Base-by-base conservation (phyloP, 2,888 invertebrate species). In the Meta bourneti region DNA sequence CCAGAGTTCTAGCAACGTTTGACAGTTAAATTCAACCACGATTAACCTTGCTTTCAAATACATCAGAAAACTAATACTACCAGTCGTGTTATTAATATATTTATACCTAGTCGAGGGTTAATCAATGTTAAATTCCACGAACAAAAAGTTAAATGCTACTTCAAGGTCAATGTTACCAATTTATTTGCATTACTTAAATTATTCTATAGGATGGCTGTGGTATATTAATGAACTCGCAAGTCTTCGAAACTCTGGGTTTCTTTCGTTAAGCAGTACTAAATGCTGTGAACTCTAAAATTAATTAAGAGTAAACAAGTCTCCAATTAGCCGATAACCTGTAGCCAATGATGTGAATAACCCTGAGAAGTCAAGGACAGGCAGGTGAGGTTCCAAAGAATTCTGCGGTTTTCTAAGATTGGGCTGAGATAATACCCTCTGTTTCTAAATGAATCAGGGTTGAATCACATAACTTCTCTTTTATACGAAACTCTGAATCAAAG, bases 341-440 rank as follows among this genome's bases (percentile, higher is more conserved):
- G 79, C 34, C 79, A 61, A 34, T 54, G 79, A 54, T 79, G 79
- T 79, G 79, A 79, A 79, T 34, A 49, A 79, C 79, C 79, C 61
- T 79, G 79, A 19, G 48, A 61, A 54, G 79, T 79, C 79, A 79
- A 79, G 79, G 79, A 54, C 79, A 20, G 1, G 34, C 19, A 20
- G 11, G 61, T 61, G 34, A 34, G 19, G 16, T 34, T 34, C 20
- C 20, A 13, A 61, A 61, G 61, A 61, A 61, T 61, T 61, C 61
- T 34, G 16, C 16, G 6, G 13, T 61, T 34, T 79, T 79, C 79
- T 34, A 61, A 79, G 79, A 79, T 61, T 61, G 7, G 11, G 8
- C 61, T 11, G 61, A 61, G 61, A 61, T 61, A 61, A 61, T 61
- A 61, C 11, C 7, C 13, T 16, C 13, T 16, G 61, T 34, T 34